phyloP scores from a whole-genome alignment of 2,113 vertebrate species.

The Myotis yumanensis region DNA sequence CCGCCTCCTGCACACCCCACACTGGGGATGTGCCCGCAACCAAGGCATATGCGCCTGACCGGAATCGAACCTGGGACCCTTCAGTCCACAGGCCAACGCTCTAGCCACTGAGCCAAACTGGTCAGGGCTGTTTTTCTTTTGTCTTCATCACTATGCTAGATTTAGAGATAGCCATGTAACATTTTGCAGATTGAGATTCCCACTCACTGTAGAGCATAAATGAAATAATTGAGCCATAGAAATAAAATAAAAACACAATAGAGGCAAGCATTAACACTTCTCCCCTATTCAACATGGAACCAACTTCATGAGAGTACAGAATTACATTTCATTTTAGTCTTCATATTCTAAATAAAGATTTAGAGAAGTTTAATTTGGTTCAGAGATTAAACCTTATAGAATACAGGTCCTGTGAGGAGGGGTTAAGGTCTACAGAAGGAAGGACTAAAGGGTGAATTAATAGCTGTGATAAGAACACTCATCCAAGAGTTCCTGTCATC shows the following conservation, averaged over 20 bases:
- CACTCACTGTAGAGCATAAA: slow-evolving; percentile 21
- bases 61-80: no score
- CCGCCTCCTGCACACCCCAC: no score
- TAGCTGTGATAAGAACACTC: background rate
- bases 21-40: no score
- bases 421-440: background rate
- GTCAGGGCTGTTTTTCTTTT: background rate
- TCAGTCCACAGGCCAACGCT: no score
- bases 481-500: background rate
- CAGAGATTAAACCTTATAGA: background rate
- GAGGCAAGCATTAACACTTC: background rate
- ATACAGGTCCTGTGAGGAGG: background rate
- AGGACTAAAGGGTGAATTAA: background rate
- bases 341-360: slow-evolving; percentile 10
- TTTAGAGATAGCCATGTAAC: slow-evolving; percentile 2
- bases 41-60: no score
- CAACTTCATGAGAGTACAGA: background rate
- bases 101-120: no score
- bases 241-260: slow-evolving; percentile 23
- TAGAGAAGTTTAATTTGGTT: background rate
- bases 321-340: background rate
- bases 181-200: slow-evolving; percentile 31
- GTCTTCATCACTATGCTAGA: background rate
- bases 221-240: slow-evolving; percentile 43
- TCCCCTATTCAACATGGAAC: background rate